These are phyloP conservation scores for Arctocebus calabarensis DNA, from an alignment of 2,797 vertebrate genomes.

Conservation along the genomic window DNA sequence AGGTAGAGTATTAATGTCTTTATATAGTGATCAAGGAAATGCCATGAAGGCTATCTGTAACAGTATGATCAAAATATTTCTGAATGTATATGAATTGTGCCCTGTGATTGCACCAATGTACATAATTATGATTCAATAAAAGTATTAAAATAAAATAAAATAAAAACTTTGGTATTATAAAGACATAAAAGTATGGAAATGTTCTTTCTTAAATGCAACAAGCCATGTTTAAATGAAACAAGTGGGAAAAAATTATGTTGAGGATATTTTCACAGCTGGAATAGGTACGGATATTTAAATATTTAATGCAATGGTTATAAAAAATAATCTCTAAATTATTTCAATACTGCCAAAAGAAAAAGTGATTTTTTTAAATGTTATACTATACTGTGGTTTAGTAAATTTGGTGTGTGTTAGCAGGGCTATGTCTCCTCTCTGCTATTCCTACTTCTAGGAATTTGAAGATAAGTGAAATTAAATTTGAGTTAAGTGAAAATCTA, in stretches of 20 bases:
- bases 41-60: too few relatives aligned
- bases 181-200: slow-evolving; percentile 48
- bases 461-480: too few relatives aligned
- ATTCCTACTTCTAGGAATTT: neutral
- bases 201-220: slow-evolving; percentile 30
- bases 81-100: too few relatives aligned
- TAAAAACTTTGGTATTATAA: slow-evolving; percentile 51
- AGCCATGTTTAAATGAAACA: slow-evolving; percentile 36
- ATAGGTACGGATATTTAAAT: slow-evolving; percentile 76
- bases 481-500: neutral
- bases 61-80: too few relatives aligned
- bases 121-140: too few relatives aligned
- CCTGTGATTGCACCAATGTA: too few relatives aligned
- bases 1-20: too few relatives aligned
- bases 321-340: slow-evolving; percentile 26
- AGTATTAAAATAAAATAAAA: too few relatives aligned
- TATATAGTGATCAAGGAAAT: too few relatives aligned
- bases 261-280: slow-evolving; percentile 76
- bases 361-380: neutral
- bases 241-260: slow-evolving; percentile 28
- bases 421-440: neutral
- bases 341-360: slow-evolving; percentile 20
- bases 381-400: neutral
- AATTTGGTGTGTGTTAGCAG: neutral
- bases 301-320: slow-evolving; percentile 73